Percentiles rank a stretch among this genome's conserved stretches.
phyloP scores from a whole-genome alignment of 2,888 invertebrate species.

The Caenorhabditis imperialis region DNA sequence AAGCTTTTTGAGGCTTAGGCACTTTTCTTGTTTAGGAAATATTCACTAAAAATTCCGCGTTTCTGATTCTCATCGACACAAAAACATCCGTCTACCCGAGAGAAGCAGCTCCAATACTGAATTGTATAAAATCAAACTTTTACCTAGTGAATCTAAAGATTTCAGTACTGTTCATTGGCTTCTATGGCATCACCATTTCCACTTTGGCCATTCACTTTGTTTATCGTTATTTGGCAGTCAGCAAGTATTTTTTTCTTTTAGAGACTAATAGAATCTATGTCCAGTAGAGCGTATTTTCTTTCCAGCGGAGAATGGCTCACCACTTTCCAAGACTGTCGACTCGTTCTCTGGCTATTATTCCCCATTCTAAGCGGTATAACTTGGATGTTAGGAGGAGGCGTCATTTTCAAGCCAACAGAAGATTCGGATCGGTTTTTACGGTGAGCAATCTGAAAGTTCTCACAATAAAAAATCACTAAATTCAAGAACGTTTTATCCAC shows the following conservation, averaged over 20 bases:
- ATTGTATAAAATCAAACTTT: background rate
- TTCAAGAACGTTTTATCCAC: conserved; percentile 5
- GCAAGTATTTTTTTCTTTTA: background rate
- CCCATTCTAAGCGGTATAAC: conserved; percentile 13
- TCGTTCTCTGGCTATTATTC: conserved; percentile 19
- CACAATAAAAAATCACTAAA: no score
- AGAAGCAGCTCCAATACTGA: background rate
- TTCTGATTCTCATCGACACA: conserved; percentile 8
- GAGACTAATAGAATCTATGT: background rate
- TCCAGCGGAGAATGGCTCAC: conserved; percentile 8
- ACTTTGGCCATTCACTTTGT: conserved; percentile 17
- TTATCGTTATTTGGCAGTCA: conserved; percentile 15
- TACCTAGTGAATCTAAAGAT: background rate
- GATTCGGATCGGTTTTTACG: conserved; percentile 23
- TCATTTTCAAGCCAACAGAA: conserved; percentile 10
- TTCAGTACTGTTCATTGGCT: background rate
- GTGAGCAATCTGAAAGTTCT: background rate
- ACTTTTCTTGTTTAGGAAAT: conserved; percentile 1
- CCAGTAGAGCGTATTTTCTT: background rate
- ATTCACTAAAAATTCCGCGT: conserved; percentile 10
- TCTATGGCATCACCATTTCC: conserved; percentile 9
- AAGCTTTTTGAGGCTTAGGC: no score
- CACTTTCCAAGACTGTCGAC: conserved; percentile 22
- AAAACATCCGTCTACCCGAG: background rate
- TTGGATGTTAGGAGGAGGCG: conserved; percentile 12